These are phyloP conservation scores for Neoscelio sp. DNA, from an alignment of 2,888 invertebrate genomes.

Conservation along the genomic window DNA sequence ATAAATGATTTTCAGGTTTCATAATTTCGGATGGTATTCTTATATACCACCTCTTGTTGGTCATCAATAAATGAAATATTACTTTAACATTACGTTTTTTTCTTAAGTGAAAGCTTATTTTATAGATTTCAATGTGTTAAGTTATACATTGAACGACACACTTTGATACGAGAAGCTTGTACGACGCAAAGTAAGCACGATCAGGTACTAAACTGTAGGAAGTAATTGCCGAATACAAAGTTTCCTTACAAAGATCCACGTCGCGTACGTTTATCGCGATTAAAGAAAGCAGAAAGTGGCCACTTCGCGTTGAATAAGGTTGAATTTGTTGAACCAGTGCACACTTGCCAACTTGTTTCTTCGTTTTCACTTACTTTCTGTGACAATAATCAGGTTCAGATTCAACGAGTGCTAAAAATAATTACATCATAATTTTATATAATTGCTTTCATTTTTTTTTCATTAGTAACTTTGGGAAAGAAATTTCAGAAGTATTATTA, in stretches of 20 bases:
- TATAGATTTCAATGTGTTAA: background rate
- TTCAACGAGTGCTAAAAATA: no score
- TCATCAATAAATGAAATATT: no score
- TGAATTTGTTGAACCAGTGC: slow-evolving; percentile 4
- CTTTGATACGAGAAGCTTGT: slow-evolving; percentile 4
- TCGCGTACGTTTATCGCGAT: slow-evolving; percentile 36
- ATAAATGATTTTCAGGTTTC: no score
- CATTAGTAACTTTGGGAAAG: no score
- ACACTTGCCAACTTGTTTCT: slow-evolving; percentile 5
- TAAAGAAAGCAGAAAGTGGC: slow-evolving; percentile 33
- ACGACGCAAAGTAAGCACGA: slow-evolving; percentile 69
- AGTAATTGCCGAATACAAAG: slow-evolving; percentile 66
- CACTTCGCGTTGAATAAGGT: slow-evolving; percentile 22
- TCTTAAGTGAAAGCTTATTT: slow-evolving; percentile 1
- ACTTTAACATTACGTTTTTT: background rate
- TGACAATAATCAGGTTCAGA: no score
- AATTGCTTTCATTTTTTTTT: no score
- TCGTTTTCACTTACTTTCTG: slow-evolving; percentile 24
- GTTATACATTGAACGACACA: background rate
- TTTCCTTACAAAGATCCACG: slow-evolving; percentile 37
- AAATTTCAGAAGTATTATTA: no score
- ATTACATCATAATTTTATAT: no score
- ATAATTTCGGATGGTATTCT: no score
- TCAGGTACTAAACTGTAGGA: slow-evolving; percentile 66
- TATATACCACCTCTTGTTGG: no score